These are phyloP conservation scores for Acipenser oxyrinchus DNA, from an alignment of 2,797 vertebrate species.

Conservation along the genomic window DNA sequence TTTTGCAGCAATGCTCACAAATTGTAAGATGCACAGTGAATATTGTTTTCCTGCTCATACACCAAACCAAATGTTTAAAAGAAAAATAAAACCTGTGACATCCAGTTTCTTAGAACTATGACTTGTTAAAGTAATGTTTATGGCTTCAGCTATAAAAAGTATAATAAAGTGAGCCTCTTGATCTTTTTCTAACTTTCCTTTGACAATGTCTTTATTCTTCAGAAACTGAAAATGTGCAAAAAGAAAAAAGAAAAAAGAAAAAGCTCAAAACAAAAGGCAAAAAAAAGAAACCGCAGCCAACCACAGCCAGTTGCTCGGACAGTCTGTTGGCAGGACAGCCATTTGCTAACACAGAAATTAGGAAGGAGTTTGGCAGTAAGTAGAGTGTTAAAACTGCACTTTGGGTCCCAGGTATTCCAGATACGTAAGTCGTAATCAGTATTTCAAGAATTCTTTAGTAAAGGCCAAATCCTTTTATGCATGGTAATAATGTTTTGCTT, in stretches of 20 bases:
- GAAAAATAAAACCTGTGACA: neutral
- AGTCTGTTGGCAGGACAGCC: conserved; percentile 68
- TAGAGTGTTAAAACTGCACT: conserved; percentile 20
- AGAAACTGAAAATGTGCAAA: conserved; percentile 35
- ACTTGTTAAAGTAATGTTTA: too few species aligned
- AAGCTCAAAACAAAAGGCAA: conserved; percentile 16
- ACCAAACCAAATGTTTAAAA: neutral
- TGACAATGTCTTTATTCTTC: conserved; percentile 8
- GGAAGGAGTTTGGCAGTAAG: conserved; percentile 71
- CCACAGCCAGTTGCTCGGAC: conserved; percentile 13
- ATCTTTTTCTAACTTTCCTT: neutral
- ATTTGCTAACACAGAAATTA: conserved; percentile 59
- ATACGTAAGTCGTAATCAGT: neutral
- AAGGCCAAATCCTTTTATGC: neutral
- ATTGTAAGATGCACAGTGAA: too few species aligned
- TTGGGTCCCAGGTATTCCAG: neutral
- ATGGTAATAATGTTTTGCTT: neutral
- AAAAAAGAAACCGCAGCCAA: conserved; percentile 24
- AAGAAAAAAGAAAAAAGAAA: conserved; percentile 29
- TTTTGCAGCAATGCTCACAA: too few species aligned
- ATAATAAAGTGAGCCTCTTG: neutral
- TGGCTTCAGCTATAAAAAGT: too few species aligned
- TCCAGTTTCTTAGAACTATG: neutral
- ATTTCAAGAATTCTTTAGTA: neutral
- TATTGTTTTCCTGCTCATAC: too few species aligned